A percentile compares a stretch with the other conserved stretches of the same genome.
Conservation (phyloP, 2,113 vertebrate species). For the Rana temporaria region DNA sequence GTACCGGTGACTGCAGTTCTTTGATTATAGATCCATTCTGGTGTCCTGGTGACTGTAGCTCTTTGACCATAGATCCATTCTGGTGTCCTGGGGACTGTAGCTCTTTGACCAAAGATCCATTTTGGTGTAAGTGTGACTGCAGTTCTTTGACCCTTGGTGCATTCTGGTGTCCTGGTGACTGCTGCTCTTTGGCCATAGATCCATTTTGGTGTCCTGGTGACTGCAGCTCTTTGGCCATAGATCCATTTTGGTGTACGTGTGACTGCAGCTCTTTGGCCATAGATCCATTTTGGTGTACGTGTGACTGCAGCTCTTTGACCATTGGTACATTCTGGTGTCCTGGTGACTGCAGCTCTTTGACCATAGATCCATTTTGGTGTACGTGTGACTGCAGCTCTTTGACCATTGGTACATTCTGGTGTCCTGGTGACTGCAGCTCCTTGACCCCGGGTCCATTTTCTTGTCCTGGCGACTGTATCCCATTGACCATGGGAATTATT, state of each 20-base stretch:
- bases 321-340: neutral
- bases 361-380: too few species aligned
- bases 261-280: too few species aligned
- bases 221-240: neutral
- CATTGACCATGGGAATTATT: conserved; percentile 24
- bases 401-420: neutral
- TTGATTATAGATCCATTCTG: too few species aligned
- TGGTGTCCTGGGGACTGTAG: neutral
- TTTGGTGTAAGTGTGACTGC: neutral
- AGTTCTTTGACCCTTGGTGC: neutral
- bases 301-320: neutral
- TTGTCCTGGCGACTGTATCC: neutral
- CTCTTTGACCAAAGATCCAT: too few species aligned
- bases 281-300: too few species aligned
- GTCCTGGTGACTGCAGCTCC: neutral
- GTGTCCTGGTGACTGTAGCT: neutral
- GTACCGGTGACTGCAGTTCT: neutral
- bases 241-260: neutral
- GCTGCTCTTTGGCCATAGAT: too few species aligned
- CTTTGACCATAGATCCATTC: neutral
- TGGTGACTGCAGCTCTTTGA: too few species aligned
- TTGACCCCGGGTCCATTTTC: too few species aligned
- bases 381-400: neutral
- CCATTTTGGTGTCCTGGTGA: too few species aligned
- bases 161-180: neutral